Evolutionary conservation across 2,888 invertebrate species (phyloP).

Genomic region (Embidobia sp.): DNA sequence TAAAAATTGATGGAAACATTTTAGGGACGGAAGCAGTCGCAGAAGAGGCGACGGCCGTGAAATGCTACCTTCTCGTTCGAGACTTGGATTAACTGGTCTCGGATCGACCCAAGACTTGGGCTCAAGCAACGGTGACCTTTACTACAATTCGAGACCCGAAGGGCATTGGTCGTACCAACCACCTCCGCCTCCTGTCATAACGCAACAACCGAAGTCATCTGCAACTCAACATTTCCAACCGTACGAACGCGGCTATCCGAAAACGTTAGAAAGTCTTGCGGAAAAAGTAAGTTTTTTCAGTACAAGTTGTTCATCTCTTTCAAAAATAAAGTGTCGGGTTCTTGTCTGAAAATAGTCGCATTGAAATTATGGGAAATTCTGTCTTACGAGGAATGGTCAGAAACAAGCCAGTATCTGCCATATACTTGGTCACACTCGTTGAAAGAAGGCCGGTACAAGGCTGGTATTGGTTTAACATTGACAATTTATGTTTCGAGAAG

Average conservation of each 20-base stretch:
- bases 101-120: constrained; percentile 82
- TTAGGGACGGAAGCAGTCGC: constrained; percentile 83
- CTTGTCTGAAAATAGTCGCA: constrained; percentile 42
- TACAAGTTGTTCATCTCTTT: too few relatives aligned
- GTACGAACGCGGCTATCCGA: constrained; percentile 92
- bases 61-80: constrained; percentile 89
- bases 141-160: constrained; percentile 89
- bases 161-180: constrained; percentile 86
- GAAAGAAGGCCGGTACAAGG: too few relatives aligned
- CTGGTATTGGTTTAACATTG: too few relatives aligned
- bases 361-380: too few relatives aligned
- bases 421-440: too few relatives aligned
- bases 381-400: too few relatives aligned
- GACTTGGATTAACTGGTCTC: constrained; percentile 86
- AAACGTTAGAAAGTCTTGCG: constrained; percentile 94
- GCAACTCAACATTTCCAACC: constrained; percentile 91
- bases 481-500: too few relatives aligned
- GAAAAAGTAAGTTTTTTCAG: constrained; percentile 85
- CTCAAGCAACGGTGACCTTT: constrained; percentile 87
- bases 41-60: constrained; percentile 90
- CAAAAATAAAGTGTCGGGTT: constrained; percentile 56
- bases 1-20: background rate
- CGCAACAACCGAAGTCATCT: constrained; percentile 92
- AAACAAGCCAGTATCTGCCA: too few relatives aligned
- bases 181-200: constrained; percentile 92